These are phyloP conservation scores for Drosophila demipolita DNA, from an alignment of 2,888 invertebrate species.

Conservation along the genomic window DNA sequence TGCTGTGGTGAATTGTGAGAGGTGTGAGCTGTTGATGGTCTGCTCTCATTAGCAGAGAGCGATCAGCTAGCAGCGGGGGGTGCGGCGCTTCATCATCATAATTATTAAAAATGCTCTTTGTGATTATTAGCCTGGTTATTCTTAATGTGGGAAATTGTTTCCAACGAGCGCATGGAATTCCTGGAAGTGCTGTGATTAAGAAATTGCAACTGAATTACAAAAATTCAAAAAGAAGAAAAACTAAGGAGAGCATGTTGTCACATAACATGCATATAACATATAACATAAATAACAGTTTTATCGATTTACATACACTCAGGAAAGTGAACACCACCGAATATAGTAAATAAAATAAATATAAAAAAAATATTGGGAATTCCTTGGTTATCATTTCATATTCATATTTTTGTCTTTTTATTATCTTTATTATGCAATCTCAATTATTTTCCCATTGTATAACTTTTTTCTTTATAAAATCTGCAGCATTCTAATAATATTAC, in stretches of 20 bases:
- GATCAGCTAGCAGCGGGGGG: constrained; percentile 24
- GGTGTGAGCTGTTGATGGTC: constrained; percentile 25
- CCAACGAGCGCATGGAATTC: constrained; percentile 21
- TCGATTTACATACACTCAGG: not conserved
- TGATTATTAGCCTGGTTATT: constrained; percentile 70
- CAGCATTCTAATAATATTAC: not conserved
- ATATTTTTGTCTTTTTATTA: not conserved
- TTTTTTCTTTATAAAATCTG: not conserved
- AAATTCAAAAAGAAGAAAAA: not conserved
- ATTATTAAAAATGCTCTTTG: constrained; percentile 60
- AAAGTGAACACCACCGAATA: not conserved
- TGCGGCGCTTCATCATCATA: constrained; percentile 13
- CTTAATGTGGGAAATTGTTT: constrained; percentile 64
- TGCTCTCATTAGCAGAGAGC: constrained; percentile 72
- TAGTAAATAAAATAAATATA: not conserved
- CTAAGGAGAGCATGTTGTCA: constrained; percentile 5
- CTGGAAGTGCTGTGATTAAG: constrained; percentile 20
- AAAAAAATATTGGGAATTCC: too few relatives aligned
- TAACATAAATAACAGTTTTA: constrained; percentile 4
- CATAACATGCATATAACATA: constrained; percentile 3
- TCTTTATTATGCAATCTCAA: not conserved
- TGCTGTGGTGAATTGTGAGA: constrained; percentile 21
- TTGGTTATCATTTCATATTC: not conserved
- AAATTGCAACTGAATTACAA: constrained; percentile 6
- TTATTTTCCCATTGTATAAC: not conserved